Base-by-base conservation (phyloP, 2,888 invertebrate species). In the Opisthograptis luteolata region DNA sequence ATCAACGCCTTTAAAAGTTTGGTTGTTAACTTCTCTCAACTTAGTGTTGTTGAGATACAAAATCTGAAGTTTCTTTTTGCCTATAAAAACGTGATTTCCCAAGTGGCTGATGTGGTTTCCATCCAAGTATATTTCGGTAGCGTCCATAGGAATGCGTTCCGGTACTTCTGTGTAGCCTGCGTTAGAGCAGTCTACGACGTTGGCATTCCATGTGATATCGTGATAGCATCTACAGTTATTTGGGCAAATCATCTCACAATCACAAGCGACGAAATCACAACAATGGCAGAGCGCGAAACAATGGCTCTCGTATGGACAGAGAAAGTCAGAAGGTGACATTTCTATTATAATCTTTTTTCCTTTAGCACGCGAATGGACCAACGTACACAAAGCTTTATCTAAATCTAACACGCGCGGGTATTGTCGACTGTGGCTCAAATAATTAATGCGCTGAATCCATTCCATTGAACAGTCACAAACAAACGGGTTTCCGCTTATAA, bases 171-270 rank as follows among this genome's bases (percentile, higher is more conserved):
- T 93, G 71, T 94, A 95, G 32, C 93, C 94, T 36, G 94, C 94
- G 71, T 94, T 94, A 36, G 95, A 94, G 81, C 96, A 96, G 81
- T 96, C 95, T 31, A 96, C 96, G 36, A 96, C 95, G 85, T 96
- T 96, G 59, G 95, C 94, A 62, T 94, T 93, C 95, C 96, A 96
- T 56, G 95, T 94, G 73, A 95, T 94, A 78, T 97, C 96, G 80
- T 96, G 95, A 91, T 94, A 97, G 73, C 97, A 97, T 68, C 93
- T 94, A 87, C 97, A 97, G 76, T 95, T 95, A 72, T 93, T 93
- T 34, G 97, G 97, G 81, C 97, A 97, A 64, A 95, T 95, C 95
- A 96, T 96, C 91, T 96, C 95, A 89, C 97, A 97, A 85, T 97
- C 97, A 84, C 97, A 97, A 39, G 96, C 96, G 70, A 96, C 95